phyloP scores from a whole-genome alignment of 2,888 invertebrate species.

The Argyresthia goedartella region DNA sequence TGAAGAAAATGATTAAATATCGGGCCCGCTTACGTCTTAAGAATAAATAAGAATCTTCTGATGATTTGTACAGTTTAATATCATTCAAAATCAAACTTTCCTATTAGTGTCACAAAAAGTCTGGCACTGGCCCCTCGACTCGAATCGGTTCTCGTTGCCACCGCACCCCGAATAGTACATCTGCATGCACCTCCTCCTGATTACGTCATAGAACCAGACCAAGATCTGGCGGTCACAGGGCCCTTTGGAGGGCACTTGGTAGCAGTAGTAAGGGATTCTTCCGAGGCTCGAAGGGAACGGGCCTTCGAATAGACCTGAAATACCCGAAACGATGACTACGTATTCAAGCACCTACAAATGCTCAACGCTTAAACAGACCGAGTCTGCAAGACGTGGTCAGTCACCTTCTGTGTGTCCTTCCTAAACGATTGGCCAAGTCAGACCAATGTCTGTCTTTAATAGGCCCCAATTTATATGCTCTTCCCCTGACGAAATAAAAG shows the following conservation, averaged over 20 bases:
- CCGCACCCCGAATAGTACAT: constrained; percentile 61
- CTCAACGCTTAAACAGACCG: no score
- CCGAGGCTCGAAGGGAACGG: constrained; percentile 39
- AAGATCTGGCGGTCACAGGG: constrained; percentile 33
- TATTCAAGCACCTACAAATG: no score
- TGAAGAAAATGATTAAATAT: no score
- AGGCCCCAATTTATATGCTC: no score
- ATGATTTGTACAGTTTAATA: not conserved
- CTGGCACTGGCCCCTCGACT: constrained; percentile 26
- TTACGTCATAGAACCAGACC: constrained; percentile 49
- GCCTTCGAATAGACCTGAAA: constrained; percentile 47
- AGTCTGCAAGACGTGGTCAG: no score
- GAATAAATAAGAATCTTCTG: no score
- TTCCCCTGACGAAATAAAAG: no score
- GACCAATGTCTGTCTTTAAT: no score
- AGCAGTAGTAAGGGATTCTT: constrained; percentile 54
- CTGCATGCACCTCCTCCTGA: constrained; percentile 43
- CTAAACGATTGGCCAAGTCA: no score
- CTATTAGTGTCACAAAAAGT: constrained; percentile 30
- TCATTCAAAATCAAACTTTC: constrained; percentile 1
- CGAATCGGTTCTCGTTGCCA: constrained; percentile 53
- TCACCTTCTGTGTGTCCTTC: no score
- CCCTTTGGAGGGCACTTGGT: constrained; percentile 47
- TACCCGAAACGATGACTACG: no score
- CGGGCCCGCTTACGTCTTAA: no score